Percentiles rank a stretch among this genome's conserved stretches.
Evolutionary conservation across 2,113 vertebrate species (phyloP).

Genomic region (Proteles cristata): DNA sequence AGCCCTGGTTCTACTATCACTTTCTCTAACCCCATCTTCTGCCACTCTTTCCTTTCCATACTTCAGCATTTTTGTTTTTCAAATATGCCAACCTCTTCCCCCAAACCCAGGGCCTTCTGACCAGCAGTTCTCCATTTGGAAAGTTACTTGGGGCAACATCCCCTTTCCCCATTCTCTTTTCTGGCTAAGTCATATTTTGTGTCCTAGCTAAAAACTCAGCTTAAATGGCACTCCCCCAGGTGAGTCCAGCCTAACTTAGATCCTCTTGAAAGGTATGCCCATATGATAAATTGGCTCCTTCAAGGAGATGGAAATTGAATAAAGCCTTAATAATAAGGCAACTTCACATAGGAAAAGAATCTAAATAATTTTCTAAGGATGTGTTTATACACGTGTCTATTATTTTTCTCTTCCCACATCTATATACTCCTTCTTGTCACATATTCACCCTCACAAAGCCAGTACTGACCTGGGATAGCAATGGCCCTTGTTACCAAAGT

Average conservation of each 20-base stretch:
- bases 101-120: background rate
- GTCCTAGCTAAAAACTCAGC: background rate
- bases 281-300: background rate
- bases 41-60: constrained; percentile 10
- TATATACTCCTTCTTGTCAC: background rate
- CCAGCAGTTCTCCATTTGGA: constrained; percentile 19
- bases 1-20: background rate
- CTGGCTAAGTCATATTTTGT: background rate
- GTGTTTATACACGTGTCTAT: background rate
- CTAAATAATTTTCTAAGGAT: background rate
- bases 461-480: background rate
- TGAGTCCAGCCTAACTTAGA: background rate
- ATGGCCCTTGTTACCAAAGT: background rate
- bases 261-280: background rate
- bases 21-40: background rate
- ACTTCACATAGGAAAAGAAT: background rate
- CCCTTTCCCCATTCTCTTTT: background rate
- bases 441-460: background rate
- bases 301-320: background rate
- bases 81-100: background rate
- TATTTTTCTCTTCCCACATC: background rate
- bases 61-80: background rate
- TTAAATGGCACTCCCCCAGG: background rate
- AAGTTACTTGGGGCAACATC: constrained; percentile 35
- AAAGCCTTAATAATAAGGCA: background rate